These are phyloP conservation scores for Limanda limanda DNA, from an alignment of 2,113 vertebrate genomes.

Conservation along the genomic window DNA sequence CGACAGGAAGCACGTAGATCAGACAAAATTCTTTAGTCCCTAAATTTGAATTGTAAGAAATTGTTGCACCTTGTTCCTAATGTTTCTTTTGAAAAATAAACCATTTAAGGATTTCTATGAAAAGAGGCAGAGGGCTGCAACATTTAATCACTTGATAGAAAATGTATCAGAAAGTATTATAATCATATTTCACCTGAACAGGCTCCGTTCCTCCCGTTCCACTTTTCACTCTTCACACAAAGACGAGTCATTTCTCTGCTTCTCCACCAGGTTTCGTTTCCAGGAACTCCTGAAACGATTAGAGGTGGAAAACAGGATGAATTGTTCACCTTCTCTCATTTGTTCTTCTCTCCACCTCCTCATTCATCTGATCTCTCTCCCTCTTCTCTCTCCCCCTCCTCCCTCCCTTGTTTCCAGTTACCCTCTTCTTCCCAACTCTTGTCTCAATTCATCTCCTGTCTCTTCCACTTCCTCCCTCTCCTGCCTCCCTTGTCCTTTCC, in stretches of 20 bases:
- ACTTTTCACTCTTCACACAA: background rate
- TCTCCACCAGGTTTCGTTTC: background rate
- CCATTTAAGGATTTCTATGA: too few species aligned
- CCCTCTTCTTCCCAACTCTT: constrained; percentile 30
- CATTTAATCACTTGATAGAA: too few species aligned
- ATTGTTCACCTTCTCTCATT: constrained; percentile 25
- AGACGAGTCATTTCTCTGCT: background rate
- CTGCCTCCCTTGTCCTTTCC: constrained; percentile 1
- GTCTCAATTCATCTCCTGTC: constrained; percentile 33
- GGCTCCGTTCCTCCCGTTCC: background rate
- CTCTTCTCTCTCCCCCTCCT: background rate
- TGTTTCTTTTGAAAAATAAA: too few species aligned
- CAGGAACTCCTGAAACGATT: constrained; percentile 3
- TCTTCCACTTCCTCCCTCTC: background rate
- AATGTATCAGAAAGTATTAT: too few species aligned
- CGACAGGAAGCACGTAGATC: too few species aligned
- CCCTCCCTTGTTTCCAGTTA: background rate
- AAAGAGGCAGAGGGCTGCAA: too few species aligned
- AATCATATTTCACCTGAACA: background rate
- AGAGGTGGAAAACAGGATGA: constrained; percentile 22
- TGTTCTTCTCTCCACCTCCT: constrained; percentile 13
- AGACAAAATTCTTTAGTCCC: too few species aligned
- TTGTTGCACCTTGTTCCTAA: too few species aligned
- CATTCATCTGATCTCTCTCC: constrained; percentile 18
- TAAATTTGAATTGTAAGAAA: too few species aligned